phyloP scores from a whole-genome alignment of 2,113 vertebrate genomes.

The Fukomys damarensis region DNA sequence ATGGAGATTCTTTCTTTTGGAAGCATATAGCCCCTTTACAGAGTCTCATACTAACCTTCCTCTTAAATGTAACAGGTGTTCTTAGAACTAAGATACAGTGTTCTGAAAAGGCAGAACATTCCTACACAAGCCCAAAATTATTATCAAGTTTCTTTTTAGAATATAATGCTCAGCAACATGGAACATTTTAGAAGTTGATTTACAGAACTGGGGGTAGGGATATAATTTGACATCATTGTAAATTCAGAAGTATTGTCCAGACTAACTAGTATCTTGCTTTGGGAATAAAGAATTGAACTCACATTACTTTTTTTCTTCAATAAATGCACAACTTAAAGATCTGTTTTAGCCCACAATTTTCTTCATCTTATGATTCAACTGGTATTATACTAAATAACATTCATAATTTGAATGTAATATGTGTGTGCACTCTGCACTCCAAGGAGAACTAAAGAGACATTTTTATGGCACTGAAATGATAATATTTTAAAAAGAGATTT shows the following conservation, averaged over 20 bases:
- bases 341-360: slow-evolving; percentile 64
- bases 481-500: neutral
- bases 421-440: slow-evolving; percentile 53
- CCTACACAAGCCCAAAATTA: neutral
- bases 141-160: slow-evolving; percentile 5
- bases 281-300: slow-evolving; percentile 60
- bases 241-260: slow-evolving; percentile 52
- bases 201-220: neutral
- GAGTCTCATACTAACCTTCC: neutral
- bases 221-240: slow-evolving; percentile 66
- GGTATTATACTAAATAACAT: slow-evolving; percentile 57
- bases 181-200: slow-evolving; percentile 13
- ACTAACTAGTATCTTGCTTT: slow-evolving; percentile 53
- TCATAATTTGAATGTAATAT: slow-evolving; percentile 69
- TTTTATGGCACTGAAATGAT: slow-evolving; percentile 46
- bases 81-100: neutral
- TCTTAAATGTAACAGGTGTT: neutral
- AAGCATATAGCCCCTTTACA: neutral
- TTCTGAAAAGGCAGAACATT: neutral
- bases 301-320: slow-evolving; percentile 68
- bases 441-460: slow-evolving; percentile 58
- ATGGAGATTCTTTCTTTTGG: neutral
- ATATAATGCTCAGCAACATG: neutral
- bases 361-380: slow-evolving; percentile 66
- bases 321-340: slow-evolving; percentile 53